phyloP scores from a whole-genome alignment of 2,113 vertebrate species.

The Cisticola juncidis region DNA sequence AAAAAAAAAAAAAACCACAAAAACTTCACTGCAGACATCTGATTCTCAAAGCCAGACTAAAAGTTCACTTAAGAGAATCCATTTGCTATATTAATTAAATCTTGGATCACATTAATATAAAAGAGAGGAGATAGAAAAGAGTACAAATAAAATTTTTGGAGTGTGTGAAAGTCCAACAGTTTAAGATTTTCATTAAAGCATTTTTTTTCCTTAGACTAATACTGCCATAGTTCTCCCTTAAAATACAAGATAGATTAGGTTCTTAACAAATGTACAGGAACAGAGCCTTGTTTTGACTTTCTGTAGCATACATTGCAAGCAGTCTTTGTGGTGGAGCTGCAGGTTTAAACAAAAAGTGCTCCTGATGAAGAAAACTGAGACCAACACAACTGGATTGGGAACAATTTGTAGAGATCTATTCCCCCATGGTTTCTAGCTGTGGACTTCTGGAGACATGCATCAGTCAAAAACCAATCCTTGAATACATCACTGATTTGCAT shows the following conservation, averaged over 20 bases:
- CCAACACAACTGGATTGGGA: background rate
- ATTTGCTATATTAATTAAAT: background rate
- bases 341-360: background rate
- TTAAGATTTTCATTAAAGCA: background rate
- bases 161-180: background rate
- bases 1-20: background rate
- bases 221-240: background rate
- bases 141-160: background rate
- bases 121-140: background rate
- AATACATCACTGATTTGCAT: background rate
- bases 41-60: background rate
- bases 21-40: background rate
- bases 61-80: background rate
- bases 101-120: background rate
- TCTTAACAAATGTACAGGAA: too few species aligned
- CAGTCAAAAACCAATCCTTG: background rate
- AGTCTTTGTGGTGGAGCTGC: background rate
- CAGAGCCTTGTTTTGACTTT: background rate
- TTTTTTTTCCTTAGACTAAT: background rate
- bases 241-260: background rate
- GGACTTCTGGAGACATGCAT: background rate
- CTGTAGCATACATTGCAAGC: background rate
- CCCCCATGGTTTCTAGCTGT: background rate
- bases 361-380: background rate
- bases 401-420: background rate